Conservation (phyloP, 1,140 invertebrate genomes). For the Philopotamus ludificatus region DNA sequence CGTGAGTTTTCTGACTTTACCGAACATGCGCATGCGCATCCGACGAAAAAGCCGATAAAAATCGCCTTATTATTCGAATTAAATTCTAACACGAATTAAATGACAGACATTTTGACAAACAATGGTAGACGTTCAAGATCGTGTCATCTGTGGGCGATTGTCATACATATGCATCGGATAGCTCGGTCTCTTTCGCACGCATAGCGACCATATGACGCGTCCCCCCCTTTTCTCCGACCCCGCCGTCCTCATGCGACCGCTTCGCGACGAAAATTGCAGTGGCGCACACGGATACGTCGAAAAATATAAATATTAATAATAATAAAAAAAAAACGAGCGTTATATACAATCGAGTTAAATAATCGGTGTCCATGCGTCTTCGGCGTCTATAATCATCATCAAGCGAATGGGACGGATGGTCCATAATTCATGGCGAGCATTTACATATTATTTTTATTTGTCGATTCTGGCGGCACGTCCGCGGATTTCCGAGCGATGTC, state of each 20-base stretch:
- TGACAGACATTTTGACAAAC: no score
- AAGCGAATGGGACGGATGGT: slow-evolving; percentile 16
- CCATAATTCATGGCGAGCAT: slow-evolving; percentile 17
- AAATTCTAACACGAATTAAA: no score
- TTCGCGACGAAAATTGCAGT: no score
- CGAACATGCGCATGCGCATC: background rate
- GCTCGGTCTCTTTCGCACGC: background rate
- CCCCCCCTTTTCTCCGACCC: slow-evolving; percentile 16
- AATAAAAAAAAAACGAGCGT: no score
- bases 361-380: background rate
- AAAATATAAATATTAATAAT: background rate
- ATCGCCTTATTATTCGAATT: no score
- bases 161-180: background rate
- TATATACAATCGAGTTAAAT: background rate
- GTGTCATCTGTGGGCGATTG: background rate
- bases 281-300: background rate
- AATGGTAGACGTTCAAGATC: background rate
- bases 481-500: background rate
- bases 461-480: background rate
- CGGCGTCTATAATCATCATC: slow-evolving; percentile 13
- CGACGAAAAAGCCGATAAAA: no score
- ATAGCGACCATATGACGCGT: background rate
- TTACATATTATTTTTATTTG: slow-evolving; percentile 7
- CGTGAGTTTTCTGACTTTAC: no score
- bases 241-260: background rate